Base-by-base conservation (phyloP, 2,797 vertebrate genomes). In the Ispidina picta region DNA sequence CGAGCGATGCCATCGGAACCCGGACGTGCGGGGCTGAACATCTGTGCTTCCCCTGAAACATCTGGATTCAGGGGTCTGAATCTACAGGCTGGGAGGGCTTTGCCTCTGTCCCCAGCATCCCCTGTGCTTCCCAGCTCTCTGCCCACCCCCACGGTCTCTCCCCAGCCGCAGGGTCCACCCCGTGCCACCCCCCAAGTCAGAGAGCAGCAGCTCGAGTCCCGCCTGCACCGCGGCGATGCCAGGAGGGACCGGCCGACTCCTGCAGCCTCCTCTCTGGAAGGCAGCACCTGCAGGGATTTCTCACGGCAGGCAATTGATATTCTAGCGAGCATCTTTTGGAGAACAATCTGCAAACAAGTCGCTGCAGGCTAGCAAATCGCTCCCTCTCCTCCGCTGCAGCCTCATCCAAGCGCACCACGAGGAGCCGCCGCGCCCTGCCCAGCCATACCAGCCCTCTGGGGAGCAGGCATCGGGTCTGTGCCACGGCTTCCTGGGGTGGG, bases 341-440 rank as follows among this genome's bases (percentile, higher is more conserved):
- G 97, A 97, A 97, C 97, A 97, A 97, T 97, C 97, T 95, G 96
- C 97, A 98, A 98, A 98, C 97, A 98, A 97, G 97, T 94, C 71
- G 94, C 97, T 95, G 96, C 90, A 91, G 97, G 97, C 96, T 97
- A 95, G 91, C 92, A 96, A 95, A 94, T 94, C 96, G 70, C 95
- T 96, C 81, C 94, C 86, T 95, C 94, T 96, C 95, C 77, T 88
- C 66, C 23, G 59, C 93, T 93, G 96, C 49, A 35, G 96, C 96
- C 97, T 97, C 96, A 97, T 97, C 96, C 97, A 98, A 98, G 96
- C 91, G 51, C 41, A n/a, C n/a, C n/a, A n/a, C n/a, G n/a, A 95
- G 92, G 93, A 92, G 94, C 71, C 13, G 51, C 37, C 65, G 33
- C 92, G 64, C 91, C 96, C 95, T 89, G 95, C 90, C 89, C 94